Base-by-base conservation (phyloP, 2,888 invertebrate species). In the Galeruca laticollis region DNA sequence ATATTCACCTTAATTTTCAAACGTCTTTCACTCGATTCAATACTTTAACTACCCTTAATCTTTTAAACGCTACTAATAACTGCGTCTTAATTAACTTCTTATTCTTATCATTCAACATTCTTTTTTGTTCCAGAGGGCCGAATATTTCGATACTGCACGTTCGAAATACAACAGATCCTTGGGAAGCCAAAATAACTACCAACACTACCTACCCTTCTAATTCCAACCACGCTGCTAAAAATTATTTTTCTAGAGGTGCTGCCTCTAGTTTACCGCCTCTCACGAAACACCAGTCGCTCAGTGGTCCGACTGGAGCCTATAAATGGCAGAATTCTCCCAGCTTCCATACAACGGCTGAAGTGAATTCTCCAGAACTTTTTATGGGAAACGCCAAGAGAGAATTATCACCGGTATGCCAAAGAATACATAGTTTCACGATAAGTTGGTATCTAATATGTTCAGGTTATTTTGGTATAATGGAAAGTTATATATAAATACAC, bases 131-230 rank as follows among this genome's bases (percentile, higher is more conserved):
- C 84, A 89, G 89, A 80, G 87, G 87, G 15, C 86, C 87, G 65
- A 89, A 89, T 80, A 86, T 89, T 67, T 89, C 89, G 61, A 85
- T 89, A 69, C 83, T 89, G 37, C 89, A 89, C 75, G 83, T 89
- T 31, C 85, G 89, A 13, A 86, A 86, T 74, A 85, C 88, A 1
- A 87, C 88, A 20, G 89, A 89, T 71, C 87, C 88, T 43, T 89
- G 89, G 88, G 88, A 88, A 72, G 69, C 82, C 2, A 79, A 81
- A 63, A 84, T 85, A 9, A 83, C 85, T 26, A 83, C 86, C 43
- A 81, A 84, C 21, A 83, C 85, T 43, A 81, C 84, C 21, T 84
- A 82, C 69, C 79, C 84, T 33, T 81, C 83, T 47, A 77, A 82
- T 11, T 73, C 79, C 43, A 79, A 78, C n/a, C 74, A 79, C 35